These are phyloP conservation scores for Sander vitreus DNA, from an alignment of 2,113 vertebrate genomes.

Conservation along the genomic window DNA sequence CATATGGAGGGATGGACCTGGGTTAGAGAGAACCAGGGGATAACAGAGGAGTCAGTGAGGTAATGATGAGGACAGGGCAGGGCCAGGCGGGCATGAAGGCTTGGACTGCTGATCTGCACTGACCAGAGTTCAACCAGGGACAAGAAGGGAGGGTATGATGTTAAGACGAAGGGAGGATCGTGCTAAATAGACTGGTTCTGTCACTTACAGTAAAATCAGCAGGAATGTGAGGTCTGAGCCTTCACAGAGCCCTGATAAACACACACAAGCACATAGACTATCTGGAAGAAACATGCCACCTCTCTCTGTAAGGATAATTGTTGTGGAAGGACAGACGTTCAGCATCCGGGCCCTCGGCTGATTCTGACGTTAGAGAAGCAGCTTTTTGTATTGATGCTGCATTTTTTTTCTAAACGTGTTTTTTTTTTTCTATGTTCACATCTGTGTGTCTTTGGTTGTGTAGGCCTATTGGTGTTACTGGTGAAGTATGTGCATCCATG, in stretches of 20 bases:
- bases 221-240: conserved; percentile 34
- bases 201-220: conserved; percentile 66
- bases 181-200: conserved; percentile 56
- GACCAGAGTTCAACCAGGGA: conserved; percentile 32
- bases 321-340: background rate
- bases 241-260: background rate
- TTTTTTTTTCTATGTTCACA: conserved; percentile 18
- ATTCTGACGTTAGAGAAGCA: conserved; percentile 44
- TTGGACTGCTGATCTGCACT: conserved; percentile 1
- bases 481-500: conserved; percentile 42
- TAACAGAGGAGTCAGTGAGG: background rate
- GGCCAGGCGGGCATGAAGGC: background rate
- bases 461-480: conserved; percentile 13
- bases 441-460: conserved; percentile 16
- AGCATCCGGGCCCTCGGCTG: conserved; percentile 20
- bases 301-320: no score
- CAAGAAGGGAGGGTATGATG: conserved; percentile 1
- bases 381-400: conserved; percentile 12
- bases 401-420: background rate
- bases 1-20: background rate
- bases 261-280: background rate
- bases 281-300: background rate
- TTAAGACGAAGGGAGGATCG: conserved; percentile 25
- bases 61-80: background rate
- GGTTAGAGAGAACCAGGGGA: conserved; percentile 4